These are phyloP conservation scores for Maniola jurtina DNA, from an alignment of 1,140 invertebrate species.

Conservation along the genomic window DNA sequence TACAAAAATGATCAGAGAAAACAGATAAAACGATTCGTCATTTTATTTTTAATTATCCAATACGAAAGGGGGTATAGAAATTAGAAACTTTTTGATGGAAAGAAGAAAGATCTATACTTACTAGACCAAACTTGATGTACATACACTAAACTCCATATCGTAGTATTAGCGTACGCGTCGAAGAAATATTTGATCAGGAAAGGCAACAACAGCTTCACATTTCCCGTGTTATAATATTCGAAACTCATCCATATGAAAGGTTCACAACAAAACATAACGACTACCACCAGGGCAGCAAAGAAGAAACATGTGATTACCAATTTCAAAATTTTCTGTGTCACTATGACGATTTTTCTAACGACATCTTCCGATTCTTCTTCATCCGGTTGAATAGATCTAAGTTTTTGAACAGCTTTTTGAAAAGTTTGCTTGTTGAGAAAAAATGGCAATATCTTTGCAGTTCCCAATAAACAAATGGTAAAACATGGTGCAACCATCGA, in stretches of 20 bases:
- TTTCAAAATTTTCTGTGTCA: slow-evolving; percentile 26
- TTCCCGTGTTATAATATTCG: slow-evolving; percentile 37
- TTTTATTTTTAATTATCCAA: too few species aligned
- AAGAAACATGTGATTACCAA: slow-evolving; percentile 21
- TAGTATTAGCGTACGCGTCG: slow-evolving; percentile 32
- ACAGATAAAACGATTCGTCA: too few species aligned
- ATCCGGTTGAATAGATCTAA: slow-evolving; percentile 37
- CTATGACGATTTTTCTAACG: slow-evolving; percentile 18
- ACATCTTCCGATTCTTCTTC: slow-evolving; percentile 3
- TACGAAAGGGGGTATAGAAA: too few species aligned
- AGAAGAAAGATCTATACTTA: slow-evolving; percentile 30
- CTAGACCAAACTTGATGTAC: slow-evolving; percentile 53
- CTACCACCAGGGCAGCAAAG: slow-evolving; percentile 10
- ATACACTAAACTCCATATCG: slow-evolving; percentile 43
- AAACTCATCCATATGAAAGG: slow-evolving; percentile 37
- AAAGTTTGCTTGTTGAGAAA: slow-evolving; percentile 33
- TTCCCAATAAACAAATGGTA: slow-evolving; percentile 39
- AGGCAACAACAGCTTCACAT: slow-evolving; percentile 35
- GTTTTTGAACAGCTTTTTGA: slow-evolving; percentile 29
- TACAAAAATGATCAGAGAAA: too few species aligned
- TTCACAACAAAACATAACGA: slow-evolving; percentile 25
- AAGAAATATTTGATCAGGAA: slow-evolving; percentile 47
- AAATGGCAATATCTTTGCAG: slow-evolving; percentile 35
- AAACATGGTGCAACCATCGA: slow-evolving; percentile 41
- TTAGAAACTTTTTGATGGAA: too few species aligned